Evolutionary conservation across 2,797 vertebrate species (phyloP), one percentile per base, ranked within the genome.

Genomic region (Myotis vivesi): DNA sequence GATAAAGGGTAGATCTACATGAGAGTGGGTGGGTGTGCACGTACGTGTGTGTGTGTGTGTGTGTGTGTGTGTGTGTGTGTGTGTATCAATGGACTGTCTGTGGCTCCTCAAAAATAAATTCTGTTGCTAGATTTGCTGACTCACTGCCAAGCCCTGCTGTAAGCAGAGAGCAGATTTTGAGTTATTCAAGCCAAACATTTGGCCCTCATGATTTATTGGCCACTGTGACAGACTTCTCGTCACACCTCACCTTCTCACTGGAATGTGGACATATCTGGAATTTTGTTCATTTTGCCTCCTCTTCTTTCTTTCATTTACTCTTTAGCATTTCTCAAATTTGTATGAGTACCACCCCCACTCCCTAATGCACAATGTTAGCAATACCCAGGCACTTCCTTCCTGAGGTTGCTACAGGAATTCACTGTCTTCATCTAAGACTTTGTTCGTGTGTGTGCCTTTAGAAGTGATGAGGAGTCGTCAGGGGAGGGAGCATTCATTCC

Each of bases 81-180:
- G 23, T n/a, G 46, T 53, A 13, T 96, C 76, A 97, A 94, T 96
- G 95, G 77, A 81, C 95, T 94, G 53, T 93, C 95, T 96, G 25
- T 93, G 92, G 62, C 88, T 96, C 85, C 95, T 96, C 85, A 95
- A 95, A 96, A 92, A 96, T 92, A 93, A 97, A 90, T 93, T 94
- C 92, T 97, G 82, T 91, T 77, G 90, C 82, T 93, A 87, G 80
- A 92, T 93, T 87, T 97, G 94, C 92, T 97, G 93, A 96, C 77
- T 97, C 89, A 96, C 92, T 92, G 97, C 96, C 96, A 96, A 95
- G 57, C 66, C 81, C 87, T 83, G 66, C 89, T 73, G 55, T 55
- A 92, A 92, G 91, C 93, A 80, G 53, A 77, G 90, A 96, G 95
- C 87, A 93, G 87, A 97, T 93, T 96, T 89, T 83, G 19, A 92